Conservation (phyloP, 2,888 invertebrate genomes). For the Marronus borbonicus region DNA sequence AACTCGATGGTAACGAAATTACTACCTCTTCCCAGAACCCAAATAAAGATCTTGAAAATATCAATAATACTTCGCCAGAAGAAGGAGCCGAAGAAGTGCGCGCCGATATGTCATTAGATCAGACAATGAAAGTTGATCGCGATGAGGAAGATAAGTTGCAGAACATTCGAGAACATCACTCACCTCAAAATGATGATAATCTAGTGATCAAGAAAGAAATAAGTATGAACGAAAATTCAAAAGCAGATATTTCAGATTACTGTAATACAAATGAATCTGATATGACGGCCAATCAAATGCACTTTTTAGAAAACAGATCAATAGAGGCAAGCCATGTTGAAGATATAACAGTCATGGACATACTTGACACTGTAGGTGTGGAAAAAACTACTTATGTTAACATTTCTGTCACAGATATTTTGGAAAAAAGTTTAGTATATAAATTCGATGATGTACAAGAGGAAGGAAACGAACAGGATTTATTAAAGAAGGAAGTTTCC, state of each 20-base stretch:
- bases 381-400: constrained; percentile 15
- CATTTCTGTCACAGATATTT: constrained; percentile 10
- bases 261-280: not conserved
- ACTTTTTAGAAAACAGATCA: constrained; percentile 6
- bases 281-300: not conserved
- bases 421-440: not conserved
- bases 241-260: not conserved
- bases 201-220: not conserved
- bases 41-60: not conserved
- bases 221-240: not conserved
- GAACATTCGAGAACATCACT: too few species aligned
- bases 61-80: not conserved
- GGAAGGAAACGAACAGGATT: not conserved
- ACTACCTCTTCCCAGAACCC: too few species aligned
- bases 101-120: not conserved
- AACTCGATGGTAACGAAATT: too few species aligned
- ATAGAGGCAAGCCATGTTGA: constrained; percentile 14
- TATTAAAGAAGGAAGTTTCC: not conserved
- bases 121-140: not conserved
- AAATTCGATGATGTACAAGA: not conserved
- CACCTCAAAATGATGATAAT: not conserved
- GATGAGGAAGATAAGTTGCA: not conserved
- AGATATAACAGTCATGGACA: not conserved
- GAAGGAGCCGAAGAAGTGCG: not conserved
- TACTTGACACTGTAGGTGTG: not conserved